Evolutionary conservation across 2,797 vertebrate species (phyloP).

Genomic region (Alauda arvensis): DNA sequence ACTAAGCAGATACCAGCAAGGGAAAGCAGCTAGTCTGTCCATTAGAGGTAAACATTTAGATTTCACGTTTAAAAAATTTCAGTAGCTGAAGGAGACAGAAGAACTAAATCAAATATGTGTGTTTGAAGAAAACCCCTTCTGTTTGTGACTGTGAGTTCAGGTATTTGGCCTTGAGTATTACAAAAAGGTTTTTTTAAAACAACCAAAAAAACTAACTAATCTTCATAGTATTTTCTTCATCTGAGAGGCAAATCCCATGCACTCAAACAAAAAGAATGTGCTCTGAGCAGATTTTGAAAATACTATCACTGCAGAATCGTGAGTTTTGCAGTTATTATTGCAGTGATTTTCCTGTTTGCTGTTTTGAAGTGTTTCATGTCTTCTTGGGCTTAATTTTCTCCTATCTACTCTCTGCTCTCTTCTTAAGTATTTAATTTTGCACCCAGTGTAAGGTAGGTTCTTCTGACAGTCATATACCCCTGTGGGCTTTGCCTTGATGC

Average conservation of each 20-base stretch:
- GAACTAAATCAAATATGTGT: background rate
- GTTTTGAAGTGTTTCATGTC: background rate
- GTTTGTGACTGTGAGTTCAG: background rate
- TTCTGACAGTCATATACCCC: background rate
- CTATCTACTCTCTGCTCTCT: background rate
- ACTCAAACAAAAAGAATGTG: background rate
- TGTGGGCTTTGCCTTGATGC: background rate
- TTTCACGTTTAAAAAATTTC: background rate
- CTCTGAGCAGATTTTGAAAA: background rate
- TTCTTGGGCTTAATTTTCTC: background rate
- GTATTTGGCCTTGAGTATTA: background rate
- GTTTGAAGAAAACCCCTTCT: background rate
- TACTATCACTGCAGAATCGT: background rate
- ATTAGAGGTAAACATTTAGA: background rate
- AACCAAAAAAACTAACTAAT: background rate
- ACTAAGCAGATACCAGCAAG: background rate
- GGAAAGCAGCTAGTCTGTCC: background rate
- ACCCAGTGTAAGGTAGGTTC: background rate
- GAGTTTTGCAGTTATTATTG: background rate
- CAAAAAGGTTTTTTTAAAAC: fast-evolving
- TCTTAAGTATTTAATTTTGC: background rate
- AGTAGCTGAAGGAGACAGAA: background rate
- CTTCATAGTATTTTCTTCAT: background rate
- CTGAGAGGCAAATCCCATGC: background rate
- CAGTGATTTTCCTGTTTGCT: background rate